These are phyloP conservation scores for Myrmecophaga tridactyla DNA, from an alignment of 2,113 vertebrate genomes.

Conservation along the genomic window DNA sequence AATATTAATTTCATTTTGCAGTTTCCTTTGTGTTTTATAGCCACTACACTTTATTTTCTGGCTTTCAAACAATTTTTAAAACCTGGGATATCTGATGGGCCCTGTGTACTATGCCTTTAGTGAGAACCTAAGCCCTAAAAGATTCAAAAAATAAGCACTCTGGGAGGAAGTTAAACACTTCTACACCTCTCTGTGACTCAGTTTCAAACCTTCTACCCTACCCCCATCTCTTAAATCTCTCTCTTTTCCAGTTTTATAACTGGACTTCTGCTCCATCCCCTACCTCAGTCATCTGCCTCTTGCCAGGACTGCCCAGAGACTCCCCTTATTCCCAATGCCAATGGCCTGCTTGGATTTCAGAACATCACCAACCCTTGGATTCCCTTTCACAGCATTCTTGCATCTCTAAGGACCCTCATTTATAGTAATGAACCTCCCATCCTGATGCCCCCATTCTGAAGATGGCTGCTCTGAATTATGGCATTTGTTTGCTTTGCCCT, in stretches of 20 bases:
- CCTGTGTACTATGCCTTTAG: not conserved
- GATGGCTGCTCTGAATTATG: not conserved
- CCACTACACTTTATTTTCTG: slow-evolving; percentile 13
- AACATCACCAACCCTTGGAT: not conserved
- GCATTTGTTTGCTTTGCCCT: not conserved
- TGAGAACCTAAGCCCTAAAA: slow-evolving; percentile 45
- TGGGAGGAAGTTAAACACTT: not conserved
- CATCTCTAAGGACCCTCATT: not conserved
- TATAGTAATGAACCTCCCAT: not conserved
- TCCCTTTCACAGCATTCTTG: not conserved
- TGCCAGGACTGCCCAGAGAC: not conserved
- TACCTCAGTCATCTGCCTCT: not conserved
- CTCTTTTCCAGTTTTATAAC: not conserved
- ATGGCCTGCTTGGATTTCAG: not conserved
- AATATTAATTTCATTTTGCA: slow-evolving; percentile 36
- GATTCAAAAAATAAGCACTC: not conserved
- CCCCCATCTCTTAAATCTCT: not conserved
- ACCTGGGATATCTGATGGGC: not conserved
- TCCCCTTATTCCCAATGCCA: not conserved
- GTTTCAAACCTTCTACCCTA: not conserved
- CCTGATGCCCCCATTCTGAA: not conserved
- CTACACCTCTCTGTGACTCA: not conserved
- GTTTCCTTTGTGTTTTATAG: slow-evolving; percentile 27
- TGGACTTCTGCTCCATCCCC: not conserved
- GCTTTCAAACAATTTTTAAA: slow-evolving; percentile 21